These are phyloP conservation scores for Neoseiulus cucumeris DNA, from an alignment of 1,140 invertebrate genomes.

Conservation along the genomic window DNA sequence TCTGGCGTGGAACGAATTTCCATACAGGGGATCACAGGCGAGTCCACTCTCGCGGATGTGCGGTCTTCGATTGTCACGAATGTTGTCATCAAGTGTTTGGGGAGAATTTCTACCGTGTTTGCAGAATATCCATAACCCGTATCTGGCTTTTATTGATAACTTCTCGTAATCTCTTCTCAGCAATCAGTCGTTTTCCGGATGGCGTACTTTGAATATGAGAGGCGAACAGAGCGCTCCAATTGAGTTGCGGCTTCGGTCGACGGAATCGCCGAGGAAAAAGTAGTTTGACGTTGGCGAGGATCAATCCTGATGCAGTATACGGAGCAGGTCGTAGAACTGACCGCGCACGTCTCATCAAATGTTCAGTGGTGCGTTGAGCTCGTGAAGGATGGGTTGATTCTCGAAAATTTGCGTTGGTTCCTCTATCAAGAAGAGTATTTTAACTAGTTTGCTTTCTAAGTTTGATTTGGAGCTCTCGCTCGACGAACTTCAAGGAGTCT, in stretches of 20 bases:
- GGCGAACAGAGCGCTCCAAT: constrained; percentile 29
- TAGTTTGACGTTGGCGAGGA: constrained; percentile 29
- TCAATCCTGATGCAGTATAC: constrained; percentile 32
- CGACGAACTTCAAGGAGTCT: background rate
- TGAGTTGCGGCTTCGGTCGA: constrained; percentile 31
- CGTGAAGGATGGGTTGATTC: constrained; percentile 17
- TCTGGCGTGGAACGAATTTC: constrained; percentile 35
- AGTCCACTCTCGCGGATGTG: constrained; percentile 37
- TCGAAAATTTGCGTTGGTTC: background rate
- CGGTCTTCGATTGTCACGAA: constrained; percentile 35
- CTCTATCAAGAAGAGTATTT: background rate
- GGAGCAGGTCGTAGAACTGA: constrained; percentile 34
- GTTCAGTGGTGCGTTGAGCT: constrained; percentile 26
- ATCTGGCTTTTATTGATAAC: background rate
- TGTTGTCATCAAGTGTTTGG: constrained; percentile 33
- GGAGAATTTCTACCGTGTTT: constrained; percentile 33
- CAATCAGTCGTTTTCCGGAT: constrained; percentile 23
- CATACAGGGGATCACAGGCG: constrained; percentile 40
- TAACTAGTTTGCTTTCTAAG: background rate
- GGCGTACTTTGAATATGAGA: constrained; percentile 16
- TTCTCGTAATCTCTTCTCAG: background rate
- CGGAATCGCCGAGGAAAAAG: constrained; percentile 36
- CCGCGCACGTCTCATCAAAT: constrained; percentile 36
- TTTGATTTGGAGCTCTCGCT: background rate
- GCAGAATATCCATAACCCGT: constrained; percentile 27